A percentile compares a stretch with the other conserved stretches of the same genome.
phyloP scores from a whole-genome alignment of 2,888 invertebrate species.

The Odontothrips loti region DNA sequence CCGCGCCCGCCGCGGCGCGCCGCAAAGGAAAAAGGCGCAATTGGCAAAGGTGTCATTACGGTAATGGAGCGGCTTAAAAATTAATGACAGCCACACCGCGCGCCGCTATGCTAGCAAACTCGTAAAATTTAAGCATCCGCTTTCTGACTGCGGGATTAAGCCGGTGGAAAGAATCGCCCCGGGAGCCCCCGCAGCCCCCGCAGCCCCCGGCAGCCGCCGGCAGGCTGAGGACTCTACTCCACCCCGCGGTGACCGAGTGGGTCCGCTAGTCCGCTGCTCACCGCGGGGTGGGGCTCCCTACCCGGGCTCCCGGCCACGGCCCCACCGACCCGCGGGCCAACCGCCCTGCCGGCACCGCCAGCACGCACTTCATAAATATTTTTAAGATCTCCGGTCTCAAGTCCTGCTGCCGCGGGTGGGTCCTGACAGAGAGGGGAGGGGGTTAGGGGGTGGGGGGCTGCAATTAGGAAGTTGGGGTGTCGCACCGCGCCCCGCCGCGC shows the following conservation, averaged over 20 bases:
- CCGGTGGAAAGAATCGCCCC: neutral
- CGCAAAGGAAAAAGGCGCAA: neutral
- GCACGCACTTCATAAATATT: slow-evolving; percentile 14
- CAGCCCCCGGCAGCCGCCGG: too few relatives aligned
- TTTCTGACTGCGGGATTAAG: neutral
- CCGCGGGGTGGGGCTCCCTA: neutral
- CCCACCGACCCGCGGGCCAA: neutral
- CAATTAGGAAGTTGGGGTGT: slow-evolving; percentile 25
- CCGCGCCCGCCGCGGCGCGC: too few relatives aligned
- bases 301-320: neutral
- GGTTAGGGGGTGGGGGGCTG: neutral
- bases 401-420: neutral
- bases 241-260: neutral
- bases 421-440: too few relatives aligned
- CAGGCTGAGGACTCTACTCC: neutral
- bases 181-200: neutral
- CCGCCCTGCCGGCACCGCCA: neutral
- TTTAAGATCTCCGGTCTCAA: neutral
- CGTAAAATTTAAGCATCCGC: neutral
- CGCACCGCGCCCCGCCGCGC: too few relatives aligned
- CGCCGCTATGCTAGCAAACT: neutral
- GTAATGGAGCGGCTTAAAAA: slow-evolving; percentile 6
- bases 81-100: neutral
- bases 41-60: neutral
- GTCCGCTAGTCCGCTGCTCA: neutral